Evolutionary conservation across 2,888 invertebrate genomes (phyloP).

Genomic region (Atherix ibis): DNA sequence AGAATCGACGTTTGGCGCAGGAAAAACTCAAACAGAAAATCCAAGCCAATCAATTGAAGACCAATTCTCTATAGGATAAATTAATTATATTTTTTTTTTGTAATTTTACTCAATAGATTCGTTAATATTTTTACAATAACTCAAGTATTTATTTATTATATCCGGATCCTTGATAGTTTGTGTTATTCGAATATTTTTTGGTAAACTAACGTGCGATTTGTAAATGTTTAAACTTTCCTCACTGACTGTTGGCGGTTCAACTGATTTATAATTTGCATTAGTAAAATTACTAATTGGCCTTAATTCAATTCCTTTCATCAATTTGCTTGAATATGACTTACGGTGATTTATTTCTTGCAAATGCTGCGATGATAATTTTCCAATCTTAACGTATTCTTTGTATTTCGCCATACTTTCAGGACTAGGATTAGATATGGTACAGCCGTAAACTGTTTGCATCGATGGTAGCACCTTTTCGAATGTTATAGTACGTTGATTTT

Average conservation of each 20-base stretch:
- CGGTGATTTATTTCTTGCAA: slow-evolving; percentile 4
- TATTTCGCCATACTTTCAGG: slow-evolving; percentile 25
- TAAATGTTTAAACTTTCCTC: slow-evolving; percentile 23
- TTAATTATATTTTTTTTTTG: too few species aligned
- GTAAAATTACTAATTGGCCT: slow-evolving; percentile 23
- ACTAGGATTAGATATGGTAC: slow-evolving; percentile 21
- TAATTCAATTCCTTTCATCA: slow-evolving; percentile 20
- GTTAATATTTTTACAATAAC: too few species aligned
- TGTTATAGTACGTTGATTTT: slow-evolving; percentile 18
- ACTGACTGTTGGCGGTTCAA: slow-evolving; percentile 24
- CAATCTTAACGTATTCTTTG: slow-evolving; percentile 28
- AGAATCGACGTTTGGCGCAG: slow-evolving; percentile 48
- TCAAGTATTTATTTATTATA: too few species aligned
- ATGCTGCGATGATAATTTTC: slow-evolving; percentile 18
- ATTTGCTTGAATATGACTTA: slow-evolving; percentile 16
- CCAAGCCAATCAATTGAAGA: too few species aligned
- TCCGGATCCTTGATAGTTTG: too few species aligned
- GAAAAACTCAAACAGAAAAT: slow-evolving; percentile 40
- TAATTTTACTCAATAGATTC: too few species aligned
- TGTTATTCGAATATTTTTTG: slow-evolving; percentile 15
- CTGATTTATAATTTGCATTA: slow-evolving; percentile 23
- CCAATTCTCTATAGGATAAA: too few species aligned
- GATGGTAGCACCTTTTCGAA: slow-evolving; percentile 24
- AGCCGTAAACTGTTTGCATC: slow-evolving; percentile 28
- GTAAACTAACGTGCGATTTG: slow-evolving; percentile 23